Evolutionary conservation across 1,140 invertebrate species (phyloP), one percentile per base, ranked within the genome.

Genomic region (Arion vulgaris): DNA sequence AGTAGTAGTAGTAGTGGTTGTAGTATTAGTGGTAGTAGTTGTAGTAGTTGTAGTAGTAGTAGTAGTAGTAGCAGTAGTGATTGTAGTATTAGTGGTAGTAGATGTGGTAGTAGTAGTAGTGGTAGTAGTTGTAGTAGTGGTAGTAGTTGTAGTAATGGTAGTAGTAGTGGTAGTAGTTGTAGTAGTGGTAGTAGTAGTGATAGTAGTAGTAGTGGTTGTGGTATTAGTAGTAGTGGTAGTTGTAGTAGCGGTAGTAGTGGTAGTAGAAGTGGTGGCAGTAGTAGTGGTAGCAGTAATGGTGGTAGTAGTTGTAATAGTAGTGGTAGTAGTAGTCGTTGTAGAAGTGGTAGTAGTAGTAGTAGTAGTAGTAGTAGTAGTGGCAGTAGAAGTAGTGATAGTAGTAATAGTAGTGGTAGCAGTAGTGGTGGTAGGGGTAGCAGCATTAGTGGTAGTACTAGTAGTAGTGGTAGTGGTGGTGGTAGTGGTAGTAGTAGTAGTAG

Each of bases 401-500:
- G 69, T 72, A 72, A 28, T 72, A 72, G 69, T 72, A 72, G 69
- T 72, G 32, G 69, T 72, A 38, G 69, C 32, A 38, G 69, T 72
- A 15, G 69, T 72, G 17, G 69, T 72, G 17, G 69, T 72, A 15
- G 69, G 11, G 17, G 69, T 28, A 15, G 69, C 32, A 36, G 69
- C n/a, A 15, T 11, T 72, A 36, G 69, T 28, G 17, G 69, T 72
- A 36, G 69, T 28, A 15, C 13, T 72, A 38, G 69, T 28, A 15
- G 69, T 72, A 36, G 69, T 28, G 17, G 69, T 72, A 72, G 69
- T 28, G 32, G 69, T 72, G 32, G 69, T 28, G 32, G 69, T 72
- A 72, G 69, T 72, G 32, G 69, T 72, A 72, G 69, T 72, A 72
- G 69, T 72, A 72, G 69, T 72, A 72, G 69, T 72, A 72, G 69